These are phyloP conservation scores for Lingula anatina DNA, from an alignment of 2,888 invertebrate genomes.

Conservation along the genomic window DNA sequence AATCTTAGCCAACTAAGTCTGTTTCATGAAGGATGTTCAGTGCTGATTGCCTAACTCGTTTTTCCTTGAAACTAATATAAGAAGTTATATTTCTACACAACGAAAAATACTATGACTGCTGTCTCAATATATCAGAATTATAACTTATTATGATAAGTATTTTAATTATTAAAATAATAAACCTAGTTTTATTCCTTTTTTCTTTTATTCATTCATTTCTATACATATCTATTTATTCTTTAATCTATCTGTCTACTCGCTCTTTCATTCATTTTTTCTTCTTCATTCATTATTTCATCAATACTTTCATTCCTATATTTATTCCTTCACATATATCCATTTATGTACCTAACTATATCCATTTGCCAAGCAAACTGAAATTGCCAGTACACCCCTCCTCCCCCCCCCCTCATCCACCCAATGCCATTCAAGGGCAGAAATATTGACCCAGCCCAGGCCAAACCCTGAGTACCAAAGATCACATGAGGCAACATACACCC, in stretches of 20 bases:
- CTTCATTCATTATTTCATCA: background rate
- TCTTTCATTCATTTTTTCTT: background rate
- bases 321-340: constrained; percentile 8
- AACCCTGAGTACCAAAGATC: too few species aligned
- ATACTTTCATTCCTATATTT: constrained; percentile 7
- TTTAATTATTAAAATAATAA: background rate
- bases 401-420: too few species aligned
- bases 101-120: background rate
- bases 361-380: too few species aligned
- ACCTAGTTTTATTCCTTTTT: background rate
- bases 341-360: constrained; percentile 8
- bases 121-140: background rate
- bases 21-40: too few species aligned
- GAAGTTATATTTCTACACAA: background rate
- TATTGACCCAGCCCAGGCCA: too few species aligned
- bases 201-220: background rate
- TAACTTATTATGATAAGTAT: background rate
- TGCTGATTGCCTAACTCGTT: too few species aligned
- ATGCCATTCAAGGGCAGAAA: too few species aligned
- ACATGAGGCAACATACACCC: too few species aligned
- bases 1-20: too few species aligned
- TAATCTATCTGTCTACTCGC: background rate
- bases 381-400: too few species aligned
- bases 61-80: too few species aligned
- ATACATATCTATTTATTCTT: background rate